phyloP scores from a whole-genome alignment of 2,888 invertebrate genomes.

The Rotaria magnacalcarata region DNA sequence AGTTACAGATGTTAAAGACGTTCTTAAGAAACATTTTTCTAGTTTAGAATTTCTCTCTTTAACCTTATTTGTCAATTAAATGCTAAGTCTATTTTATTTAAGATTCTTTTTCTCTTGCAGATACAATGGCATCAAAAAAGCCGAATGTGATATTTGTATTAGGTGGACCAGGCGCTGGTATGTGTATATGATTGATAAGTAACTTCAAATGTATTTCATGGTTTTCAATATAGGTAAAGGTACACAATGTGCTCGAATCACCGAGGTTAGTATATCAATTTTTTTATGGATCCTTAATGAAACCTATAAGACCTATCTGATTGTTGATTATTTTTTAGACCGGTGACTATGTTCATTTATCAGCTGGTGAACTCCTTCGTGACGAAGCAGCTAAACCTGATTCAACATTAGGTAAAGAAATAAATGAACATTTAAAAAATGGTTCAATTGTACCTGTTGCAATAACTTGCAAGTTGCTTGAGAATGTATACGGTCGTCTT shows the following conservation, averaged over 20 bases:
- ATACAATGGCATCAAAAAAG: background rate
- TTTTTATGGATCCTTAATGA: too few species aligned
- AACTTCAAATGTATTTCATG: too few species aligned
- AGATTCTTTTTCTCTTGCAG: too few species aligned
- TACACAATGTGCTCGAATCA: slow-evolving; percentile 84
- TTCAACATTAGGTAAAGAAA: slow-evolving; percentile 80
- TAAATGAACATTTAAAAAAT: slow-evolving; percentile 82
- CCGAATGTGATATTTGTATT: slow-evolving; percentile 87
- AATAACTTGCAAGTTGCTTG: slow-evolving; percentile 89
- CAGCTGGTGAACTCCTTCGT: slow-evolving; percentile 78
- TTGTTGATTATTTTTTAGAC: slow-evolving; percentile 53
- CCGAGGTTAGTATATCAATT: slow-evolving; percentile 63
- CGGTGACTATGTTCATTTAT: slow-evolving; percentile 63
- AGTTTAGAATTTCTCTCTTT: too few species aligned
- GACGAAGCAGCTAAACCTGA: slow-evolving; percentile 74
- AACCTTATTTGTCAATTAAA: too few species aligned
- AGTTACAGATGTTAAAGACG: too few species aligned
- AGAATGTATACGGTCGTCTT: slow-evolving; percentile 65
- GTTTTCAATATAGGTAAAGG: slow-evolving; percentile 70
- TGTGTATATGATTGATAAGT: background rate
- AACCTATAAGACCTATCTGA: too few species aligned
- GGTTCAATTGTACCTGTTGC: slow-evolving; percentile 95
- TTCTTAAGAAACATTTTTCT: too few species aligned
- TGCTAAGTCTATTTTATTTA: too few species aligned
- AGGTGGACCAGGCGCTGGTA: slow-evolving; percentile 84